phyloP scores from a whole-genome alignment of 1,140 invertebrate species.

The Ridgeia piscesae region DNA sequence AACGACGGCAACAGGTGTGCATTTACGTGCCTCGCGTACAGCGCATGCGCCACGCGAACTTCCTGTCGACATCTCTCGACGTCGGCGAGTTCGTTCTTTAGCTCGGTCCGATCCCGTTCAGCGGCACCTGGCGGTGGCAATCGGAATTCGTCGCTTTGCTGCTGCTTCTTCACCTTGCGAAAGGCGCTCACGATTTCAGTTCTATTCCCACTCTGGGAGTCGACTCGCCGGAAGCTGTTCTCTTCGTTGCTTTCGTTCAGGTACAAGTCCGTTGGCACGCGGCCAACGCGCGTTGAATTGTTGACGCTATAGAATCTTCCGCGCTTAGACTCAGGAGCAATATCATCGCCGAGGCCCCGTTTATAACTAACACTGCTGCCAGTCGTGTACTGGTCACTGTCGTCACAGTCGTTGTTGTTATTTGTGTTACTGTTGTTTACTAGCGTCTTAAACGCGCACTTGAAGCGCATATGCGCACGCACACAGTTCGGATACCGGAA shows the following conservation, averaged over 20 bases:
- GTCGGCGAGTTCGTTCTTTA: not conserved
- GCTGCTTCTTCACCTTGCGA: not conserved
- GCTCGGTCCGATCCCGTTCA: not conserved
- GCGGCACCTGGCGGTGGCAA: not conserved
- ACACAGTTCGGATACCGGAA: constrained; percentile 47
- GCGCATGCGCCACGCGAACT: not conserved
- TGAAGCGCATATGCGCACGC: constrained; percentile 51
- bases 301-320: not conserved
- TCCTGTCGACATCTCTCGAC: not conserved
- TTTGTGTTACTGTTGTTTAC: not conserved
- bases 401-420: not conserved
- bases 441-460: constrained; percentile 34
- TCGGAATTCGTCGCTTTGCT: not conserved
- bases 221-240: not conserved
- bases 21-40: not conserved
- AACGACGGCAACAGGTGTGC: not conserved
- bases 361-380: not conserved
- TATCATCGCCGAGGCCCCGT: not conserved
- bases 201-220: not conserved
- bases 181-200: not conserved
- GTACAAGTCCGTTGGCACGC: not conserved
- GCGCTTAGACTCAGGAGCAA: not conserved
- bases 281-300: not conserved
- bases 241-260: not conserved
- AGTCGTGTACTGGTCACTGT: not conserved